Evolutionary conservation across 2,888 invertebrate genomes (phyloP), one percentile per base, ranked within the genome.

Genomic region (Actias luna): DNA sequence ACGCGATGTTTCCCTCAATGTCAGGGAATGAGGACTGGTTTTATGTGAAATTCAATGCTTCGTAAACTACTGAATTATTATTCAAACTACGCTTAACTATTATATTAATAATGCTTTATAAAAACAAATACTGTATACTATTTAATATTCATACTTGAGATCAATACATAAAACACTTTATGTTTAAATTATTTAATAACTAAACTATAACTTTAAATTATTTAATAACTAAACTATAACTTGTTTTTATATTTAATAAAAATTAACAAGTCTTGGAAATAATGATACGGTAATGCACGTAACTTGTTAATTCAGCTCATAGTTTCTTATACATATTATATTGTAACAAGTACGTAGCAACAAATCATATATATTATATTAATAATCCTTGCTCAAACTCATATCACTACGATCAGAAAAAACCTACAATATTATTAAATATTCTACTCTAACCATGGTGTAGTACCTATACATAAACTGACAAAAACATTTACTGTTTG

Each of bases 1-100:
- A 36, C 59, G n/a, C 31, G 46, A 71, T 73, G 71, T 72, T 61
- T 42, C 69, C 69, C 71, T 70, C 68, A 67, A 70, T 70, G 68
- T 69, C 65, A 64, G 67, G 70, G 73, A 75, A 74, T 50, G 46
- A 50, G 25, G 46, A 25, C 46, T 22, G 22, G 12, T 25, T 50
- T 50, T 22, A 50, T 50, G 22, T 50, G 46, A 50, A 50, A 50
- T 25, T 50, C 22, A 22, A 50, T 50, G 46, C 16, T 50, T 16
- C 46, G 46, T 50, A 50, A 50, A 25, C 12, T 50, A 50, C 10
- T 3, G 25, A 25, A 25, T 1, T 22, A 7, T 50, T 50, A 25
- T 22, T 50, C 25, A 22, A 50, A 50, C 25, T 22, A 25, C 22
- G 12, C 8, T 50, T 50, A 50, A 50, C 46, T 50, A 25, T n/a